Conservation (phyloP, 2,888 invertebrate species). For the Fissipunctia ypsillon region DNA sequence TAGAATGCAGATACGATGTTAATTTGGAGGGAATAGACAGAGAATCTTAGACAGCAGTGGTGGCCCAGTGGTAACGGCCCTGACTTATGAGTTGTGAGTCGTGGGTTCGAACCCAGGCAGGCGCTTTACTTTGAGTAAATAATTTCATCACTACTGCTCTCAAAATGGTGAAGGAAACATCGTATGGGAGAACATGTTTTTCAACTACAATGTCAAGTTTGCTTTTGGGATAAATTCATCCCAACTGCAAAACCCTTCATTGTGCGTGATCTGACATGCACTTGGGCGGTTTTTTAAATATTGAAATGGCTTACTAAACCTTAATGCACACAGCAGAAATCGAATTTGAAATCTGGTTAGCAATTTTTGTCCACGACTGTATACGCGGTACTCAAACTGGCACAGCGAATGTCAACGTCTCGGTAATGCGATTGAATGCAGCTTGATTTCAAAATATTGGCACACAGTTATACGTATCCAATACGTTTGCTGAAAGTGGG, state of each 20-base stretch:
- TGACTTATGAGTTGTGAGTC: no score
- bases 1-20: conserved; percentile 46
- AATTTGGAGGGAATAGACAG: conserved; percentile 30
- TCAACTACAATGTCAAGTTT: no score
- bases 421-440: background rate
- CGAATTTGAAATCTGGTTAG: background rate
- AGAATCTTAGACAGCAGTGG: background rate
- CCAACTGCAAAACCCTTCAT: no score
- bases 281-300: no score
- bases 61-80: no score
- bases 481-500: background rate
- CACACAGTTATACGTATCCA: background rate
- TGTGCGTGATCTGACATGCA: no score
- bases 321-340: background rate
- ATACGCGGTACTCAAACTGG: background rate
- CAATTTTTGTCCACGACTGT: background rate
- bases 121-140: no score
- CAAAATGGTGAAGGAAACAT: no score
- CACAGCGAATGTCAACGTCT: background rate
- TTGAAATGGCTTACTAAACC: background rate
- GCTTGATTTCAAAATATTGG: conserved; percentile 17
- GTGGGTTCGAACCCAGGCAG: no score
- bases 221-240: no score
- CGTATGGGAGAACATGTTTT: no score
- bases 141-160: no score